phyloP scores from a whole-genome alignment of 2,113 vertebrate genomes.

The Cheilinus undulatus region DNA sequence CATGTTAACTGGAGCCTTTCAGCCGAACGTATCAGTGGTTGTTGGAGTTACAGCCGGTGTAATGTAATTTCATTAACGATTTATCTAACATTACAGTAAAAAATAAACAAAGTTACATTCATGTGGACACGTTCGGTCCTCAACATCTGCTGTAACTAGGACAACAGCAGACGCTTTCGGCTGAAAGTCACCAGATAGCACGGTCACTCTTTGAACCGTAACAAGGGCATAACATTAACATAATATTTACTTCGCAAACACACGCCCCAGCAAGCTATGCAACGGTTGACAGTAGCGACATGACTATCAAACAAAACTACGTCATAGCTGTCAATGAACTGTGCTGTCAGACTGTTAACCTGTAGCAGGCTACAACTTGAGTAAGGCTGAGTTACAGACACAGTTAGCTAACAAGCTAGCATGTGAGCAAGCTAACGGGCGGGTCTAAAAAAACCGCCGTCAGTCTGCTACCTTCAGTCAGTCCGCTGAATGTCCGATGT shows the following conservation, averaged over 20 bases:
- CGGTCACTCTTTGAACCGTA: background rate
- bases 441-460: conserved; percentile 31
- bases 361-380: background rate
- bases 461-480: conserved; percentile 79
- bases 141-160: too few relatives aligned
- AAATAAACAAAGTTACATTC: too few relatives aligned
- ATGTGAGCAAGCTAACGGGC: conserved; percentile 6
- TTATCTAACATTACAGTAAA: too few relatives aligned
- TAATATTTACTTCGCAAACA: background rate
- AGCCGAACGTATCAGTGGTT: too few relatives aligned
- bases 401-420: conserved; percentile 34
- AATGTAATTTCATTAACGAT: too few relatives aligned
- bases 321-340: background rate
- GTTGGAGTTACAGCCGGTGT: too few relatives aligned
- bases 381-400: conserved; percentile 16
- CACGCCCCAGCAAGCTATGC: background rate
- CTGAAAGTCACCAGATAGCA: too few relatives aligned
- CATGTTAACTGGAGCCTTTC: too few relatives aligned
- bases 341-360: background rate
- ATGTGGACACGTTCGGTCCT: too few relatives aligned
- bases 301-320: background rate
- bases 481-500: conserved; percentile 76
- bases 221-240: too few relatives aligned
- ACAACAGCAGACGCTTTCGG: too few relatives aligned
- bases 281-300: background rate